These are phyloP conservation scores for Caenorhabditis elegans DNA, from an alignment of 1,140 invertebrate genomes.

Conservation along the genomic window WBcel235 BX284605.5:9230501-9231000, in stretches of 20 bases:
- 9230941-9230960: conserved; percentile 34
- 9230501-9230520: conserved; percentile 59
- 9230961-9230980: conserved; percentile 32
- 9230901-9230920: conserved; percentile 31
- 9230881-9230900: conserved; percentile 40
- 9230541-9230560: conserved; percentile 50
- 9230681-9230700: too few species aligned
- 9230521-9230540: conserved; percentile 58
- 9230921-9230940: conserved; percentile 27
- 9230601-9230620: conserved; percentile 30
- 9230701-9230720: too few species aligned
- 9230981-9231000: conserved; percentile 30
- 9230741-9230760: background rate
- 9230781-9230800: conserved; percentile 55
- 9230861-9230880: too few species aligned
- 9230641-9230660: conserved; percentile 56
- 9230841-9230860: conserved; percentile 31
- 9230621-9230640: conserved; percentile 38
- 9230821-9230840: conserved; percentile 55
- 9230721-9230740: too few species aligned
- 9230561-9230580: conserved; percentile 53
- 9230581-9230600: conserved; percentile 38
- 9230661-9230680: conserved; percentile 54
- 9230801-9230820: conserved; percentile 58
- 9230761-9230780: conserved; percentile 53